phyloP scores from a whole-genome alignment of 1,140 invertebrate genomes.

The Eupristina koningsbergeri region DNA sequence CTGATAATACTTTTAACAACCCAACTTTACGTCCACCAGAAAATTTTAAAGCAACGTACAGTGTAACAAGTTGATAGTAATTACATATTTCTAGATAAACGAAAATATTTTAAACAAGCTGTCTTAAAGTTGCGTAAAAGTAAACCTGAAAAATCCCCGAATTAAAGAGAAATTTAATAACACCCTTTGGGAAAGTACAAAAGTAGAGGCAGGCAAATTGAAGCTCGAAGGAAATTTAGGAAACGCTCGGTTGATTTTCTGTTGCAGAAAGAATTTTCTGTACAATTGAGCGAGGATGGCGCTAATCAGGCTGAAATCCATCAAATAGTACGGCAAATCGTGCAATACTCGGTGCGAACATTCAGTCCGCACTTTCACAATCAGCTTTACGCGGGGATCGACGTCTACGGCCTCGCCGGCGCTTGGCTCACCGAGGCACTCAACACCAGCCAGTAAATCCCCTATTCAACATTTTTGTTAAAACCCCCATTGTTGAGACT shows the following conservation, averaged over 20 bases:
- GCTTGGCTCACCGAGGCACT: constrained; percentile 83
- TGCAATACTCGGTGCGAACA: constrained; percentile 83
- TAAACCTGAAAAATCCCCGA: too few relatives aligned
- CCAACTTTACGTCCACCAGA: too few relatives aligned
- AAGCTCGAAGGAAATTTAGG: too few relatives aligned
- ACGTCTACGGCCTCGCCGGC: constrained; percentile 83
- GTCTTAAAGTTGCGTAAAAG: too few relatives aligned
- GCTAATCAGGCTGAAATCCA: constrained; percentile 73
- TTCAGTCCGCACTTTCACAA: constrained; percentile 82
- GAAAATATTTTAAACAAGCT: too few relatives aligned
- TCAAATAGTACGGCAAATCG: constrained; percentile 74
- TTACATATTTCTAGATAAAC: too few relatives aligned
- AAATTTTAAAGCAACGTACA: too few relatives aligned
- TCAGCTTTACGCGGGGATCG: constrained; percentile 83
- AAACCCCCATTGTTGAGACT: not conserved
- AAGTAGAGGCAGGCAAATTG: too few relatives aligned
- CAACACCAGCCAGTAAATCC: constrained; percentile 83
- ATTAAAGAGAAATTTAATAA: too few relatives aligned
- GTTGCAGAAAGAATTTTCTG: constrained; percentile 69
- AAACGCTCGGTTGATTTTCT: not conserved
- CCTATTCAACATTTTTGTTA: not conserved
- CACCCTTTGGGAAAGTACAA: too few relatives aligned
- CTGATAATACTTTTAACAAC: too few relatives aligned
- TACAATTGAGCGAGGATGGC: constrained; percentile 71
- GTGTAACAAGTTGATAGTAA: too few relatives aligned